phyloP scores from a whole-genome alignment of 1,140 invertebrate genomes.

The Carposina sasakii region DNA sequence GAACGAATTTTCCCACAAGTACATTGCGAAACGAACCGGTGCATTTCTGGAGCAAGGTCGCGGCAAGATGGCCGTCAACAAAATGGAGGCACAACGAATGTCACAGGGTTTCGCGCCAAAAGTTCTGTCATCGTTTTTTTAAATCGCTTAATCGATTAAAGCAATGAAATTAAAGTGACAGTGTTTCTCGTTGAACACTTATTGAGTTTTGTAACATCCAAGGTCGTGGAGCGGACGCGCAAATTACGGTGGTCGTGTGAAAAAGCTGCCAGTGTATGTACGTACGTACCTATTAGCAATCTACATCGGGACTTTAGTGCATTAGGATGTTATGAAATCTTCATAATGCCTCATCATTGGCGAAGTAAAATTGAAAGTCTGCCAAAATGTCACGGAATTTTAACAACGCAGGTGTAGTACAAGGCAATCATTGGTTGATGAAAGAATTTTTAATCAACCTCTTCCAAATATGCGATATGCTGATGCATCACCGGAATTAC shows the following conservation, averaged over 20 bases:
- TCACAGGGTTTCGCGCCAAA: slow-evolving; percentile 47
- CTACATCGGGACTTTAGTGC: too few relatives aligned
- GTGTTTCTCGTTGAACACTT: neutral
- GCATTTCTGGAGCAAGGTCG: slow-evolving; percentile 59
- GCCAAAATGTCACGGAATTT: too few relatives aligned
- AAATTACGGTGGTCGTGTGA: neutral
- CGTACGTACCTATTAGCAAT: too few relatives aligned
- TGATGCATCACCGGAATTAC: too few relatives aligned
- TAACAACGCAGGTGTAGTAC: too few relatives aligned
- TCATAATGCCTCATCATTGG: too few relatives aligned
- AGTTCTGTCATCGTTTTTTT: slow-evolving; percentile 11
- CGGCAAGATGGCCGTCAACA: slow-evolving; percentile 44
- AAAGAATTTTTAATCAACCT: too few relatives aligned
- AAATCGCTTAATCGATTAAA: neutral
- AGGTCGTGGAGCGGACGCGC: neutral
- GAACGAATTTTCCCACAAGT: slow-evolving; percentile 49
- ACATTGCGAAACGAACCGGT: slow-evolving; percentile 48
- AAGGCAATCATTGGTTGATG: too few relatives aligned
- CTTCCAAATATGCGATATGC: too few relatives aligned
- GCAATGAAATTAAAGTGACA: slow-evolving; percentile 1
- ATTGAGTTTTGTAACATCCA: slow-evolving; percentile 3
- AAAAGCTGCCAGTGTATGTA: too few relatives aligned
- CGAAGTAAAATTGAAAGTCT: too few relatives aligned
- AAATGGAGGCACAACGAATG: slow-evolving; percentile 45
- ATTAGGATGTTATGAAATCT: too few relatives aligned